Evolutionary conservation across 2,888 invertebrate species (phyloP).

Genomic region (Volucella inflata): DNA sequence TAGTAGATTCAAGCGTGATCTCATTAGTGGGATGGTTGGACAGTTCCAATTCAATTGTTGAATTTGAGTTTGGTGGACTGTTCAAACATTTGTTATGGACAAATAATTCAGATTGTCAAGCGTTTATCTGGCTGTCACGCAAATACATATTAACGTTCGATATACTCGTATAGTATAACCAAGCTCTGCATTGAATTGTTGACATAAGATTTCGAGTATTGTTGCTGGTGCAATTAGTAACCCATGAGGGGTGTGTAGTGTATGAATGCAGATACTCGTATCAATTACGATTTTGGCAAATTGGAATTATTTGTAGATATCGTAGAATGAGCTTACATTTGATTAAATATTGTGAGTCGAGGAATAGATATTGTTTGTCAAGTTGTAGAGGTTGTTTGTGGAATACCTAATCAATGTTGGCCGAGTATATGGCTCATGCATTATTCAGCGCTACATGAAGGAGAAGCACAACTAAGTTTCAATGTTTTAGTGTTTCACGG

Average conservation of each 20-base stretch:
- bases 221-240: slow-evolving; percentile 43
- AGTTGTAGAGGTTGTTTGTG: slow-evolving; percentile 38
- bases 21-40: slow-evolving; percentile 64
- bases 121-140: slow-evolving; percentile 39
- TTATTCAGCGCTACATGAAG: slow-evolving; percentile 60
- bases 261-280: slow-evolving; percentile 22
- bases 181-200: slow-evolving; percentile 20
- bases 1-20: slow-evolving; percentile 60
- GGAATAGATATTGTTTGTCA: slow-evolving; percentile 42
- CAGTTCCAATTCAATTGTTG: slow-evolving; percentile 52
- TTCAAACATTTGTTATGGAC: slow-evolving; percentile 55
- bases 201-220: slow-evolving; percentile 30
- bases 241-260: slow-evolving; percentile 11
- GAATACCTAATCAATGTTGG: slow-evolving; percentile 55
- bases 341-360: slow-evolving; percentile 40
- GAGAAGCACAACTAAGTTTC: slow-evolving; percentile 21
- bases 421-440: slow-evolving; percentile 40
- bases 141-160: not conserved
- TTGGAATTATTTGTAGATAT: slow-evolving; percentile 35
- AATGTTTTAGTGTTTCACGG: slow-evolving; percentile 23
- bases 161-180: not conserved
- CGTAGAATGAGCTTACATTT: slow-evolving; percentile 33
- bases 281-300: slow-evolving; percentile 48
- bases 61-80: slow-evolving; percentile 6
- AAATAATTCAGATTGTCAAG: slow-evolving; percentile 53